phyloP scores from a whole-genome alignment of 2,797 vertebrate species.

The Liparis tanakae region DNA sequence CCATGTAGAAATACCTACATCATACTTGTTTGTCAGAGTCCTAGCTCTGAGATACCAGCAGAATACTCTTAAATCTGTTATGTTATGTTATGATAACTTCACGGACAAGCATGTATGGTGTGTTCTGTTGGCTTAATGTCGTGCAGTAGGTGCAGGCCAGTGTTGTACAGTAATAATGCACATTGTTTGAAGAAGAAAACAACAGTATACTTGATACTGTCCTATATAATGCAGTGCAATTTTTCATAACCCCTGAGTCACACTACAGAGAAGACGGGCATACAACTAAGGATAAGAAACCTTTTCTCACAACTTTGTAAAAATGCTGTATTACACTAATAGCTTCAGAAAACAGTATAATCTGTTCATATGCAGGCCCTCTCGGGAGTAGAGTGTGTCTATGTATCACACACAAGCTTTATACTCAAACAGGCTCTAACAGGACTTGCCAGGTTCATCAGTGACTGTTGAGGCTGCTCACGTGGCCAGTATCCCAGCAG shows the following conservation, averaged over 20 bases:
- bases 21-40: slow-evolving; percentile 84
- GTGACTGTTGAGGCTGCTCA: neutral
- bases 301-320: slow-evolving; percentile 54
- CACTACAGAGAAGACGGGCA: slow-evolving; percentile 91
- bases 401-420: slow-evolving; percentile 43
- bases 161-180: slow-evolving; percentile 75
- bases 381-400: slow-evolving; percentile 10
- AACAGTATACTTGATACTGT: slow-evolving; percentile 80
- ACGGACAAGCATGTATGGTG: slow-evolving; percentile 87
- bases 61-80: slow-evolving; percentile 84
- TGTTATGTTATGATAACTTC: slow-evolving; percentile 71
- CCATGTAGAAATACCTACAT: slow-evolving; percentile 83
- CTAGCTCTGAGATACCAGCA: slow-evolving; percentile 82
- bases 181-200: slow-evolving; percentile 84
- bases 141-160: slow-evolving; percentile 82
- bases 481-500: slow-evolving; percentile 1
- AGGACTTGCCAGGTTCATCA: slow-evolving; percentile 14
- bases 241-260: slow-evolving; percentile 96
- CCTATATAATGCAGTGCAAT: slow-evolving; percentile 89
- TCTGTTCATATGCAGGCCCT: slow-evolving; percentile 20
- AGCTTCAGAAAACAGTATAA: slow-evolving; percentile 41
- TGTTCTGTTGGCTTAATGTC: slow-evolving; percentile 88
- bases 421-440: slow-evolving; percentile 39
- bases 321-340: slow-evolving; percentile 61
- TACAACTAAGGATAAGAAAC: slow-evolving; percentile 61